Percentiles rank a stretch among this genome's conserved stretches.
These are phyloP conservation scores for Cinclus mexicanus DNA, from an alignment of 2,113 vertebrate species.

Conservation along the genomic window DNA sequence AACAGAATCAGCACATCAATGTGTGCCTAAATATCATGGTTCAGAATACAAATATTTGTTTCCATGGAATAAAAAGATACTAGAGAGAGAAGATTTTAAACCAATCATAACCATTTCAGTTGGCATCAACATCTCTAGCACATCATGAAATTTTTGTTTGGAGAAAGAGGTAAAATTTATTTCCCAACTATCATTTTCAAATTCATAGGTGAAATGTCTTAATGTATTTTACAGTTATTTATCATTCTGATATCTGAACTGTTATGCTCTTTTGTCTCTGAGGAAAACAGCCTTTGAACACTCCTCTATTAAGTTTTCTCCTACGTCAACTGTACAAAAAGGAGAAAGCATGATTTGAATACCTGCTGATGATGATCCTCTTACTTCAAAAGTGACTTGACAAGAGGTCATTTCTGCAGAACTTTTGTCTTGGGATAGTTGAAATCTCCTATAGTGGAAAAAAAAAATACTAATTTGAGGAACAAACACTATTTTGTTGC, in stretches of 20 bases:
- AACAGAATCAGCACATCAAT: neutral
- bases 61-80: neutral
- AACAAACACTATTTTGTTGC: neutral
- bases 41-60: neutral
- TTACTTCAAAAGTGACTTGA: constrained; percentile 84
- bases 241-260: neutral
- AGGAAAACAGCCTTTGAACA: neutral
- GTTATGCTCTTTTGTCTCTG: neutral
- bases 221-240: neutral
- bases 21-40: neutral
- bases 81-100: neutral
- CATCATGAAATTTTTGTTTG: neutral
- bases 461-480: neutral
- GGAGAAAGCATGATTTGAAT: constrained; percentile 2
- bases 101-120: neutral
- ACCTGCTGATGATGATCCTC: constrained; percentile 87
- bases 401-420: constrained; percentile 81
- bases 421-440: neutral
- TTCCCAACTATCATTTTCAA: neutral
- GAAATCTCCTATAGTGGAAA: neutral
- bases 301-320: neutral
- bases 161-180: neutral
- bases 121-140: neutral
- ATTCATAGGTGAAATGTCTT: neutral
- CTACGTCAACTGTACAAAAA: neutral